phyloP scores from a whole-genome alignment of 30 jellyfish, hydroid and myxozoan genomes.

The Turritopsis dohrnii region DNA sequence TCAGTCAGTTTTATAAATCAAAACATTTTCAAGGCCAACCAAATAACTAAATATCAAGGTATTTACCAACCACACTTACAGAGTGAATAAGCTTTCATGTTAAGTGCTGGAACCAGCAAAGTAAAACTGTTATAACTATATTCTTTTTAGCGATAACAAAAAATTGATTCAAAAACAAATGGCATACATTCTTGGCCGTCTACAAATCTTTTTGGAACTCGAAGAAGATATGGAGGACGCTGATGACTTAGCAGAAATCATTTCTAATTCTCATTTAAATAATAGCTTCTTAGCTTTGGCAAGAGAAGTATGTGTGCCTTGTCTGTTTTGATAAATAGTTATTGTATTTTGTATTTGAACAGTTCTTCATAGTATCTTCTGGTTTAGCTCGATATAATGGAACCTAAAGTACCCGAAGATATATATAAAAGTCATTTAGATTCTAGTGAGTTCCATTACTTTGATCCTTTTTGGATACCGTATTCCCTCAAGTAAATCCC shows the following conservation, averaged over 20 bases:
- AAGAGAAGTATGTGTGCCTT: slow-evolving; percentile 61
- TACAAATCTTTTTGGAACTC: slow-evolving; percentile 70
- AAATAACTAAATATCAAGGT: too few species aligned
- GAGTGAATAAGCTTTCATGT: too few species aligned
- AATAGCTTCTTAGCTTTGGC: slow-evolving; percentile 80
- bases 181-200: slow-evolving; percentile 84
- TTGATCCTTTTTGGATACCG: neutral
- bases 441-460: slow-evolving; percentile 49
- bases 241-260: slow-evolving; percentile 71
- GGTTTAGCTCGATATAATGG: slow-evolving; percentile 93
- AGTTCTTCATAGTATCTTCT: neutral
- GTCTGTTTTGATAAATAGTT: neutral
- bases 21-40: too few species aligned
- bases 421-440: slow-evolving; percentile 88
- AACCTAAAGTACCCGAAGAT: slow-evolving; percentile 95
- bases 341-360: neutral
- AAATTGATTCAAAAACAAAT: slow-evolving; percentile 76
- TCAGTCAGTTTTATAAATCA: too few species aligned
- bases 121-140: too few species aligned
- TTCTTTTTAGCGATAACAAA: slow-evolving; percentile 53
- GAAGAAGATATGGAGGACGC: slow-evolving; percentile 82
- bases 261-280: slow-evolving; percentile 82
- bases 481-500: too few species aligned
- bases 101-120: neutral
- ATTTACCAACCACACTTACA: too few species aligned